A percentile compares a stretch with the other conserved stretches of the same genome.
Evolutionary conservation across 2,113 vertebrate species (phyloP).

Genomic region (Chamaetylas fuelleborni): DNA sequence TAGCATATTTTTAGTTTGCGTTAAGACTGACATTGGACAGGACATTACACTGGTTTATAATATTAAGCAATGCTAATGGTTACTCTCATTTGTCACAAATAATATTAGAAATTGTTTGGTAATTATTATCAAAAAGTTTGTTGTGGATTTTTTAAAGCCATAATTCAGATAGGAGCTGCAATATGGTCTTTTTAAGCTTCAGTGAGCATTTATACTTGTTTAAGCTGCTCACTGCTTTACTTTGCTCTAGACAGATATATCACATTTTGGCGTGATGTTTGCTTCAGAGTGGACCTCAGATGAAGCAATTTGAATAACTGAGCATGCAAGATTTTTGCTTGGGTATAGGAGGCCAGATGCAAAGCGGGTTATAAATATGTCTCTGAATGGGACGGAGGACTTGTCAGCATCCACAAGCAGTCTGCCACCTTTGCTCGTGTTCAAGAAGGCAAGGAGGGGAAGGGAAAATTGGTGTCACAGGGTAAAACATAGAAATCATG

Average conservation of each 20-base stretch:
- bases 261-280: not conserved
- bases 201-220: not conserved
- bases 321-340: not conserved
- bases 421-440: fast-evolving
- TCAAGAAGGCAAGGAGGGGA: not conserved
- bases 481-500: not conserved
- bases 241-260: not conserved
- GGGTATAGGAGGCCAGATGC: not conserved
- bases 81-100: not conserved
- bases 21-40: slow-evolving; percentile 61
- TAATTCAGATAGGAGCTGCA: not conserved
- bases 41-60: slow-evolving; percentile 1
- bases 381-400: not conserved
- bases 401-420: not conserved
- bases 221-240: not conserved
- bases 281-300: not conserved
- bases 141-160: not conserved
- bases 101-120: not conserved
- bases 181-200: not conserved
- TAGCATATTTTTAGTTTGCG: slow-evolving; percentile 59
- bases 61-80: not conserved
- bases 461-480: not conserved
- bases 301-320: not conserved
- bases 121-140: not conserved
- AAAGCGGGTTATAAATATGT: not conserved